A percentile compares a stretch with the other conserved stretches of the same genome.
Evolutionary conservation across 2,797 vertebrate genomes (phyloP).

Genomic region (Tadarida brasiliensis): DNA sequence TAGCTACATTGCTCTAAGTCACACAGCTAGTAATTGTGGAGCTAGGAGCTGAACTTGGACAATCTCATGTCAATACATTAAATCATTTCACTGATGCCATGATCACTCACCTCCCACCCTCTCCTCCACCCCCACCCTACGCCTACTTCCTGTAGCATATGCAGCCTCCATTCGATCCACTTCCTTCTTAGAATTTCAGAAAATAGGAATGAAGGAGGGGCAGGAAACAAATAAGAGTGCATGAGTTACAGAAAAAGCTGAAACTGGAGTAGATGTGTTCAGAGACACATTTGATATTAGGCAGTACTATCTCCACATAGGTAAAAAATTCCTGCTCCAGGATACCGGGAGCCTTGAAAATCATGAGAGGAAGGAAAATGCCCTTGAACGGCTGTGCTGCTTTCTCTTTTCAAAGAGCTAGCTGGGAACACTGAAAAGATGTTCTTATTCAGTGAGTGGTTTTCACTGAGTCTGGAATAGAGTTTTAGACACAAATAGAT

Average conservation of each 20-base stretch:
- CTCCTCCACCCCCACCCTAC: neutral
- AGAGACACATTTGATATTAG: neutral
- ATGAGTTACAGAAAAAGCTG: neutral
- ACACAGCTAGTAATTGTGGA: neutral
- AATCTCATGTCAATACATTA: neutral
- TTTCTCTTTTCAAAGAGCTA: neutral
- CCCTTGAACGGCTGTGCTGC: neutral
- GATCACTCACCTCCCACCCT: neutral
- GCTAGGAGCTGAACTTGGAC: neutral
- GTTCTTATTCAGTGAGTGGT: neutral
- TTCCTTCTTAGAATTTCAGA: conserved; percentile 8
- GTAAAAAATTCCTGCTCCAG: neutral
- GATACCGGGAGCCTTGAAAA: neutral
- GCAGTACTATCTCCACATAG: neutral
- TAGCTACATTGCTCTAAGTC: neutral
- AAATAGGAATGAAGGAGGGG: neutral
- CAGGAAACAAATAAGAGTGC: neutral
- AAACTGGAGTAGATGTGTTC: neutral
- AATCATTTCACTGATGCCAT: neutral
- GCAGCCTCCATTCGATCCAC: neutral
- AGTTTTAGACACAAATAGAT: conserved; percentile 52
- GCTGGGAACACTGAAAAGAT: neutral
- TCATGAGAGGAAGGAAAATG: neutral
- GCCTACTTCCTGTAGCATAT: neutral
- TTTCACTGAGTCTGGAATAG: conserved; percentile 10